A percentile compares a stretch with the other conserved stretches of the same genome.
Conservation (phyloP, 1,140 invertebrate species). For the Whitmania pigra region DNA sequence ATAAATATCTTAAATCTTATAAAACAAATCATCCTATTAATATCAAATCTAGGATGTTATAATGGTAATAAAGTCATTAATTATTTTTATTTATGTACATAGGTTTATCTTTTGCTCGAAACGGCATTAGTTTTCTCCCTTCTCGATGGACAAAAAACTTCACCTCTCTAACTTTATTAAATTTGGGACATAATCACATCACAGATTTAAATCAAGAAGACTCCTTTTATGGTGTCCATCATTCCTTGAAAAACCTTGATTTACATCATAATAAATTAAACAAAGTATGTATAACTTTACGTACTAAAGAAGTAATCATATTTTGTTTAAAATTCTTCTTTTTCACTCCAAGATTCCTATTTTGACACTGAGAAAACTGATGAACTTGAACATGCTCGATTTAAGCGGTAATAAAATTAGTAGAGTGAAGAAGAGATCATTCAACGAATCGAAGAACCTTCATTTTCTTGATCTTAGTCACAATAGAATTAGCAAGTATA, state of each 20-base stretch:
- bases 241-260: slow-evolving; percentile 12
- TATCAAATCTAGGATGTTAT: too few relatives aligned
- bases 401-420: slow-evolving; percentile 17
- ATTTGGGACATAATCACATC: slow-evolving; percentile 15
- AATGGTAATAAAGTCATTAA: not conserved
- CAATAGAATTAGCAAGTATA: slow-evolving; percentile 15
- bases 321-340: too few relatives aligned
- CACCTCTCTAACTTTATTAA: slow-evolving; percentile 12
- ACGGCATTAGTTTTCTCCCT: slow-evolving; percentile 14
- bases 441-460: slow-evolving; percentile 9
- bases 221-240: not conserved
- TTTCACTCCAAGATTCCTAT: not conserved
- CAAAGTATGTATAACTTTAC: not conserved
- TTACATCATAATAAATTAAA: slow-evolving; percentile 8
- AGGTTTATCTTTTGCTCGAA: not conserved
- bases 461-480: slow-evolving; percentile 18
- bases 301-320: too few relatives aligned
- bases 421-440: slow-evolving; percentile 10
- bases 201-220: not conserved
- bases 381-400: slow-evolving; percentile 7
- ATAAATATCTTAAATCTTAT: too few relatives aligned
- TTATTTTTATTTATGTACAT: too few relatives aligned
- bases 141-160: slow-evolving; percentile 7
- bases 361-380: not conserved
- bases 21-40: too few relatives aligned